Conservation (phyloP, 2,797 vertebrate genomes). For the Merluccius polli region DNA sequence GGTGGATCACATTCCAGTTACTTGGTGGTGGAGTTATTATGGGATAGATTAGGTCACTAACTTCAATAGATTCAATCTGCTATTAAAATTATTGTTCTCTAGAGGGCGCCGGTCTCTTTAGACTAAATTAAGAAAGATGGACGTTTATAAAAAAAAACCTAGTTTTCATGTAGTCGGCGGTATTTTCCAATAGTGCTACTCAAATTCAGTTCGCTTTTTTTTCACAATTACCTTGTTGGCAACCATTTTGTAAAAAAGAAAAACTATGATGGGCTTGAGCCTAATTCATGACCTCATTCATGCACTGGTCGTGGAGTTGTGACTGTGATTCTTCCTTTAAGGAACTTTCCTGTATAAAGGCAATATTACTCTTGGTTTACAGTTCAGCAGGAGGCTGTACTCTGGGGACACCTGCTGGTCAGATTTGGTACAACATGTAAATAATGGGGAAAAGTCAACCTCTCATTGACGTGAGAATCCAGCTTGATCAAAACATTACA, state of each 20-base stretch:
- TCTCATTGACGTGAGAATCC: too few relatives aligned
- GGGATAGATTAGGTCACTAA: not conserved
- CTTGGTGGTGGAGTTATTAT: not conserved
- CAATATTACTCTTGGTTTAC: not conserved
- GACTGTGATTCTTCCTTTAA: not conserved
- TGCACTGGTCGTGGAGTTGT: not conserved
- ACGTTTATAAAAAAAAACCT: not conserved
- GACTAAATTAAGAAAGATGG: not conserved
- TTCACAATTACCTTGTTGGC: not conserved
- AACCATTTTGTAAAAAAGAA: not conserved
- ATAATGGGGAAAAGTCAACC: not conserved
- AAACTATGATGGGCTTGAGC: not conserved
- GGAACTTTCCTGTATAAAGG: not conserved
- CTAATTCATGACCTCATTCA: not conserved
- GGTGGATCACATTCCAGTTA: not conserved
- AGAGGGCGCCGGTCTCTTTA: not conserved
- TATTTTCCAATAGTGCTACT: not conserved
- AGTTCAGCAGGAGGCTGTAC: not conserved
- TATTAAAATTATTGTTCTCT: too few relatives aligned
- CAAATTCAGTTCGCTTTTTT: not conserved
- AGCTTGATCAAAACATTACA: not conserved
- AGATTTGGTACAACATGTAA: slow-evolving; percentile 6
- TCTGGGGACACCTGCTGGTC: slow-evolving; percentile 42
- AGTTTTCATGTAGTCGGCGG: not conserved
- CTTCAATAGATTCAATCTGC: not conserved